Percentiles rank a stretch among this genome's conserved stretches.
phyloP scores from a whole-genome alignment of 2,888 invertebrate genomes.

The Sialis fuliginosa region DNA sequence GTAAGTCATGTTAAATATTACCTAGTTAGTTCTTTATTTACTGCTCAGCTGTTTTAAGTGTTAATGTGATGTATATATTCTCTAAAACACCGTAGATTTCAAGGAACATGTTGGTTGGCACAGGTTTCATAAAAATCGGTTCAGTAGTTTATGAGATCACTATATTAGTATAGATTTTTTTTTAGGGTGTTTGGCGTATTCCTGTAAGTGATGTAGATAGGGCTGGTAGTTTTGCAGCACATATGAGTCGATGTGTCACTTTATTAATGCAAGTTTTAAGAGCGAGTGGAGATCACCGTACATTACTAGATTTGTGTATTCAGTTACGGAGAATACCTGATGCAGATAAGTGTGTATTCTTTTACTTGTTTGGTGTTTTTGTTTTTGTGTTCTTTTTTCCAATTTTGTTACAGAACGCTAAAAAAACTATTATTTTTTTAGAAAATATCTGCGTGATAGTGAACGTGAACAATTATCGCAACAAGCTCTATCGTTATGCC shows the following conservation, averaged over 20 bases:
- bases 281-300: constrained; percentile 61
- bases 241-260: constrained; percentile 71
- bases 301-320: constrained; percentile 59
- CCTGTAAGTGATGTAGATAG: constrained; percentile 80
- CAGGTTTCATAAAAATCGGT: no score
- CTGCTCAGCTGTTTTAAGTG: no score
- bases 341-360: constrained; percentile 46
- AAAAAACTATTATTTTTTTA: constrained; percentile 18
- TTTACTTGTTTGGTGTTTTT: no score
- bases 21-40: no score
- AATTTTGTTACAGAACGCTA: no score
- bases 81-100: no score
- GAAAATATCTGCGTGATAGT: constrained; percentile 67
- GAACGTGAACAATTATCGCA: constrained; percentile 68
- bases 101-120: no score
- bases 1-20: constrained; percentile 27
- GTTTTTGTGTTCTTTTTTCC: no score
- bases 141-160: no score
- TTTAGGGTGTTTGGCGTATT: constrained; percentile 78
- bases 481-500: constrained; percentile 57
- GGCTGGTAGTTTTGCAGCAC: constrained; percentile 79
- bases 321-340: constrained; percentile 70
- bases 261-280: constrained; percentile 66
- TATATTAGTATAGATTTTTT: constrained; percentile 8
- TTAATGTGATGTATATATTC: no score